A percentile compares a stretch with the other conserved stretches of the same genome.
Evolutionary conservation across 1,140 invertebrate species (phyloP).

Genomic region (Trachelipus rathkii): DNA sequence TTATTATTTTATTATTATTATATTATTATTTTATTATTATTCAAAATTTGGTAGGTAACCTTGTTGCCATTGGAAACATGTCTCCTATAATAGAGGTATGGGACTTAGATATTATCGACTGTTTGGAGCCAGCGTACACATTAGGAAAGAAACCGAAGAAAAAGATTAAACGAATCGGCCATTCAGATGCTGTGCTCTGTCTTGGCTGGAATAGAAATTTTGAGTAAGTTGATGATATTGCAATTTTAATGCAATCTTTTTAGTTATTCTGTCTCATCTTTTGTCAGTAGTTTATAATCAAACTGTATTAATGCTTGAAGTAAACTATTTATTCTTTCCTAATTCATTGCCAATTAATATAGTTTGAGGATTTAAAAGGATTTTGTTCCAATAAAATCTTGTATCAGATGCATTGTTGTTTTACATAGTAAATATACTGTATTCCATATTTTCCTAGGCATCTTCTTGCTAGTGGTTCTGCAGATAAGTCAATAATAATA

Average conservation of each 20-base stretch:
- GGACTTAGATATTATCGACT: constrained; percentile 90
- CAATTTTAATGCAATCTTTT: not conserved
- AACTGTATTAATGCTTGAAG: not conserved
- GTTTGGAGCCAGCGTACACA: constrained; percentile 75
- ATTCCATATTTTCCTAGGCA: constrained; percentile 61
- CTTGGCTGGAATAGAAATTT: constrained; percentile 82
- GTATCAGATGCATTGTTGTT: not conserved
- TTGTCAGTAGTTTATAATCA: not conserved
- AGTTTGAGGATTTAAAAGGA: not conserved
- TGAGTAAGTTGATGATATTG: constrained; percentile 48
- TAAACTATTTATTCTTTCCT: not conserved
- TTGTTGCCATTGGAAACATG: constrained; percentile 88
- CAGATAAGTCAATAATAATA: constrained; percentile 78
- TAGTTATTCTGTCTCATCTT: not conserved
- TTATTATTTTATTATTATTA: no score
- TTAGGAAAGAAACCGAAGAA: constrained; percentile 73
- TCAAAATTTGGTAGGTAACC: constrained; percentile 62
- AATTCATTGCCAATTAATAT: no score
- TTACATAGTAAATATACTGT: not conserved
- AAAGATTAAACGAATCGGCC: constrained; percentile 68
- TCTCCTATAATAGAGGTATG: constrained; percentile 85
- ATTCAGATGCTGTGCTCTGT: constrained; percentile 85
- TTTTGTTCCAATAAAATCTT: not conserved
- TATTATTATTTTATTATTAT: constrained; percentile 6
- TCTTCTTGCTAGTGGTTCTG: constrained; percentile 85